Conservation (phyloP, 92 coral and sea anemone species). For the Meandrina meandrites region DNA sequence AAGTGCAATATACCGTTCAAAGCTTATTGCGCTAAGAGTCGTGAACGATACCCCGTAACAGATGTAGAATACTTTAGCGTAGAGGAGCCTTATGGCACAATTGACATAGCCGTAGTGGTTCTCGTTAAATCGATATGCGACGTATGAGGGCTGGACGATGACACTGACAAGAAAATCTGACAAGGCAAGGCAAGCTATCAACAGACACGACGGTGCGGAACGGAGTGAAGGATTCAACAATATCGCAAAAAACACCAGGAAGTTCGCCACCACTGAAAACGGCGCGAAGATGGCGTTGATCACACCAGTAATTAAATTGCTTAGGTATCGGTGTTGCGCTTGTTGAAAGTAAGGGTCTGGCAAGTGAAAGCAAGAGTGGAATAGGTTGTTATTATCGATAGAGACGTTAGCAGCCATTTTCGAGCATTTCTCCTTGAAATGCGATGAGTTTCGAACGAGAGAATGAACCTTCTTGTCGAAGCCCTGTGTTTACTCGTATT, state of each 20-base stretch:
- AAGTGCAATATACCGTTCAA: conserved; percentile 78
- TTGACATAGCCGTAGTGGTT: conserved; percentile 57
- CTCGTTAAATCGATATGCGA: conserved; percentile 66
- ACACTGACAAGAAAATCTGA: conserved; percentile 72
- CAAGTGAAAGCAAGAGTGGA: conserved; percentile 51
- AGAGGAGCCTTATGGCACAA: conserved; percentile 60
- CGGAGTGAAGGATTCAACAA: conserved; percentile 54
- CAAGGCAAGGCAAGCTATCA: conserved; percentile 75
- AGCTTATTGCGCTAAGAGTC: conserved; percentile 81
- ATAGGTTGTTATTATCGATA: background rate
- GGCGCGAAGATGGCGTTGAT: conserved; percentile 69
- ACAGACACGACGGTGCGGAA: conserved; percentile 58
- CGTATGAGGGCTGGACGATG: conserved; percentile 69
- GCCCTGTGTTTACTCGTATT: background rate
- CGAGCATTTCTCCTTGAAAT: conserved; percentile 9
- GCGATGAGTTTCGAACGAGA: background rate
- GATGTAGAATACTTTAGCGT: conserved; percentile 72
- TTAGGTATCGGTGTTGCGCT: conserved; percentile 53
- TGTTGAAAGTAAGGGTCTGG: conserved; percentile 67
- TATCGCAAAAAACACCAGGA: conserved; percentile 51
- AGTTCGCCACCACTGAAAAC: conserved; percentile 65
- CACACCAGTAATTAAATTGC: conserved; percentile 68
- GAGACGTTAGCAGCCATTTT: conserved; percentile 10
- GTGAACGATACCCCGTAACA: conserved; percentile 85
- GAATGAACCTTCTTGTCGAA: background rate